Evolutionary conservation across 2,888 invertebrate species (phyloP), one percentile per base, ranked within the genome.

Genomic region (Platycheirus albimanus): DNA sequence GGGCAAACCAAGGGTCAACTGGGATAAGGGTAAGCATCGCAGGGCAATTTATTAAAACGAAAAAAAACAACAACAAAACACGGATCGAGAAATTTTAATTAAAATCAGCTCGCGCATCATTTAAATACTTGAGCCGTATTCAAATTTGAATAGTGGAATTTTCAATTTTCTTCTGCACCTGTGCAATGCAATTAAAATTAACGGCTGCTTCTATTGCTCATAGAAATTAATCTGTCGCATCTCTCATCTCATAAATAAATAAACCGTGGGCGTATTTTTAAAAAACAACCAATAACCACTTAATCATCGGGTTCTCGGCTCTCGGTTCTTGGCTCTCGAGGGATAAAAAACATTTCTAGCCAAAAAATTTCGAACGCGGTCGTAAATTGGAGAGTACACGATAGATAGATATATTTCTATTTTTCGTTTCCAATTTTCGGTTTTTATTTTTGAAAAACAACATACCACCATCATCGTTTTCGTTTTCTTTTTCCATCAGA

Each of bases 1-100:
- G 89, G 95, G 95, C 11, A 95, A 94, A 87, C 95, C 95, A 56
- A 95, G 95, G 33, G 95, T 95, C 17, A 93, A 94, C 87, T 96
- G 95, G 95, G 94, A 95, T 89, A 95, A 95, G 90, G 95, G 94
- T 91, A 63, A 88, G 89, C 88, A 36, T 36, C 2, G 0, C 6
- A n/a, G n/a, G n/a, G n/a, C n/a, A n/a, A n/a, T n/a, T n/a, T n/a
- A n/a, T n/a, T 24, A 5, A 38, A 15, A 30, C 49, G 15, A 10
- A 28, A 33, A 33, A 61, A 17, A 15, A 45, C 10, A 2, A 45
- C 24, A 24, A 58, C n/a, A n/a, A n/a, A n/a, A n/a, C n/a, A 28
- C 8, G 17, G 7, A 10, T 33, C 4, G 0, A n/a, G 30, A 8
- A 41, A 36, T 49, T 67, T 61, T 17, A 52, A 63, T 58, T 64